Conservation (phyloP, 2,888 invertebrate genomes). For the Drosophila stalkeri region DNA sequence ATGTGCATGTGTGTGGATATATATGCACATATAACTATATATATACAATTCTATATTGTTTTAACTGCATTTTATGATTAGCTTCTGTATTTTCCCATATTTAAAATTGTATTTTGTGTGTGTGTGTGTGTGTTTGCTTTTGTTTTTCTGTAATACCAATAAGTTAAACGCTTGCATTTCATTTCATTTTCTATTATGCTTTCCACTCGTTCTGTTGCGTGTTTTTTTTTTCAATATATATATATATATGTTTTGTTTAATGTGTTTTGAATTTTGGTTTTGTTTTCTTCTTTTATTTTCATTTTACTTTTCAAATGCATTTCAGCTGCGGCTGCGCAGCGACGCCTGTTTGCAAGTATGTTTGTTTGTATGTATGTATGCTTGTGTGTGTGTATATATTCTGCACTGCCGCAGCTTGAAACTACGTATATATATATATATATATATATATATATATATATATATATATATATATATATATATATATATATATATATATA, state of each 20-base stretch:
- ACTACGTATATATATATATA: conserved; percentile 12
- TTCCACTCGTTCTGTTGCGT: conserved; percentile 15
- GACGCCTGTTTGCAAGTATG: conserved; percentile 15
- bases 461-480: conserved; percentile 16
- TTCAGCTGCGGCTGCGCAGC: conserved; percentile 32
- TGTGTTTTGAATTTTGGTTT: conserved; percentile 20
- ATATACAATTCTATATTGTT: conserved; percentile 53
- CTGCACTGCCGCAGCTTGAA: conserved; percentile 31
- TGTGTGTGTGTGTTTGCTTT: conserved; percentile 6
- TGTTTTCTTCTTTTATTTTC: neutral
- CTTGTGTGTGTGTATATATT: conserved; percentile 11
- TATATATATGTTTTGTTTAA: neutral
- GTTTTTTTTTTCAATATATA: neutral
- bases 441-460: conserved; percentile 32
- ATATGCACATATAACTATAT: conserved; percentile 29
- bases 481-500: conserved; percentile 12
- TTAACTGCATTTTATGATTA: conserved; percentile 62
- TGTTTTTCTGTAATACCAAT: conserved; percentile 50
- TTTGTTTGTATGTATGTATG: conserved; percentile 3
- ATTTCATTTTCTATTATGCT: conserved; percentile 8
- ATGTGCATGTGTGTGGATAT: conserved; percentile 13
- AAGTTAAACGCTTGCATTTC: conserved; percentile 37
- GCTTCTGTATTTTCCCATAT: conserved; percentile 23
- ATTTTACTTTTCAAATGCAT: conserved; percentile 13
- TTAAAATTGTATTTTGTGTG: conserved; percentile 11